These are phyloP conservation scores for Drosophila cognata DNA, from an alignment of 2,888 invertebrate species.

Conservation along the genomic window DNA sequence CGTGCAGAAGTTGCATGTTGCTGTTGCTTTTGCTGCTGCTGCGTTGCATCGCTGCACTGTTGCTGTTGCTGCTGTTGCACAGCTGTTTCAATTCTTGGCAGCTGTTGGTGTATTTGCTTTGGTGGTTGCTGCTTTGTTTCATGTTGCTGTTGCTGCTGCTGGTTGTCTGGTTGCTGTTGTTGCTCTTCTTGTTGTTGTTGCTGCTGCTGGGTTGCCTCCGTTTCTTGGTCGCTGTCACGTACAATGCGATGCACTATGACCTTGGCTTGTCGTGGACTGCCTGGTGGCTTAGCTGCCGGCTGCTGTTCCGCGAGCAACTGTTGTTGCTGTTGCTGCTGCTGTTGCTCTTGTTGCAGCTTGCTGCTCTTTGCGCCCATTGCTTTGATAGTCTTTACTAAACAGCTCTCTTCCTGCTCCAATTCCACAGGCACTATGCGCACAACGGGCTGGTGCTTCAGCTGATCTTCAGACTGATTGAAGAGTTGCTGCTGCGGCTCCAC, in stretches of 20 bases:
- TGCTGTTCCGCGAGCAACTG: conserved; percentile 16
- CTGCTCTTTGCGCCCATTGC: conserved; percentile 70
- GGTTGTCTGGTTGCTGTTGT: neutral
- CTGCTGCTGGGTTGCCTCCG: conserved; percentile 14
- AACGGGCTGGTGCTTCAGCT: conserved; percentile 14
- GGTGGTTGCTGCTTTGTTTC: neutral
- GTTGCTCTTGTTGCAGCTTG: conserved; percentile 54
- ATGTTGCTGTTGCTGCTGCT: conserved; percentile 2
- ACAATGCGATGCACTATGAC: conserved; percentile 78
- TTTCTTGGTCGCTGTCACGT: conserved; percentile 11
- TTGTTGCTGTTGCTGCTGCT: conserved; percentile 54
- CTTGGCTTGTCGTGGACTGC: conserved; percentile 68
- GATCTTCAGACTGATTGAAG: neutral
- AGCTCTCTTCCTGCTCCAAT: conserved; percentile 18
- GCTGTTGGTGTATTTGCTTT: neutral
- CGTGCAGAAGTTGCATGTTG: conserved; percentile 8
- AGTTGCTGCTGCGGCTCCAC: neutral
- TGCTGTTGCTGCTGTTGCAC: conserved; percentile 17
- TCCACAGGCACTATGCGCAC: conserved; percentile 36
- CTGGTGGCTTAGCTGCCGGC: conserved; percentile 48
- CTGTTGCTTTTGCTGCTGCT: neutral
- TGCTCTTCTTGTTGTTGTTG: neutral
- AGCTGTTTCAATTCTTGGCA: conserved; percentile 15
- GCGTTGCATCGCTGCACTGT: conserved; percentile 1
- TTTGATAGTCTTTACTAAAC: neutral